These are phyloP conservation scores for Zosterops borbonicus DNA, from an alignment of 2,113 vertebrate species.

Conservation along the genomic window DNA sequence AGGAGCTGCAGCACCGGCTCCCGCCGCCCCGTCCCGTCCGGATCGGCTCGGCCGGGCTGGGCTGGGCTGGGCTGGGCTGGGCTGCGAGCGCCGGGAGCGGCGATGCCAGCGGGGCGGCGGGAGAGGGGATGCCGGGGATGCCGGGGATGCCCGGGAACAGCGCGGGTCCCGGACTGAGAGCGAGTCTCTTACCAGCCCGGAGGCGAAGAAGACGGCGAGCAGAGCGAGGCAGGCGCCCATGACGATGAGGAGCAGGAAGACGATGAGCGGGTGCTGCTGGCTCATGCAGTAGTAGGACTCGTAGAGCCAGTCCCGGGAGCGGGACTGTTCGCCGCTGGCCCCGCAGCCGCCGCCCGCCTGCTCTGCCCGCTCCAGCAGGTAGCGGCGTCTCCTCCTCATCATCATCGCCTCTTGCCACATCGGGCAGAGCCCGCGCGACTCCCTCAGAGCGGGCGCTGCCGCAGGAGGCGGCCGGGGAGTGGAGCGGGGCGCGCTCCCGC, in stretches of 20 bases:
- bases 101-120: not conserved
- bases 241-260: slow-evolving; percentile 96
- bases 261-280: slow-evolving; percentile 98
- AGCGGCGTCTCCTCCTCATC: slow-evolving; percentile 84
- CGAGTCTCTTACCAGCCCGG: slow-evolving; percentile 88
- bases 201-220: slow-evolving; percentile 95
- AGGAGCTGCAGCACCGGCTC: not conserved
- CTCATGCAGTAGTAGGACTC: slow-evolving; percentile 98
- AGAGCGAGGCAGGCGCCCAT: slow-evolving; percentile 95
- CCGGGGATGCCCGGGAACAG: not conserved
- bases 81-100: not conserved
- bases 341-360: slow-evolving; percentile 59
- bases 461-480: slow-evolving; percentile 37
- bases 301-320: slow-evolving; percentile 93
- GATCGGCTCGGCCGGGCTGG: not conserved
- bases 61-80: no score
- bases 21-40: not conserved
- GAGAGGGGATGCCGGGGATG: not conserved
- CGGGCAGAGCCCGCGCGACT: slow-evolving; percentile 46
- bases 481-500: slow-evolving; percentile 39
- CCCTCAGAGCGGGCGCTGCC: slow-evolving; percentile 15
- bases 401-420: slow-evolving; percentile 90
- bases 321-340: slow-evolving; percentile 70
- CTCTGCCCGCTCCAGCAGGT: slow-evolving; percentile 80
- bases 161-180: not conserved